Base-by-base conservation (phyloP, 2,888 invertebrate species). In the Agonopterix subpropinquella region DNA sequence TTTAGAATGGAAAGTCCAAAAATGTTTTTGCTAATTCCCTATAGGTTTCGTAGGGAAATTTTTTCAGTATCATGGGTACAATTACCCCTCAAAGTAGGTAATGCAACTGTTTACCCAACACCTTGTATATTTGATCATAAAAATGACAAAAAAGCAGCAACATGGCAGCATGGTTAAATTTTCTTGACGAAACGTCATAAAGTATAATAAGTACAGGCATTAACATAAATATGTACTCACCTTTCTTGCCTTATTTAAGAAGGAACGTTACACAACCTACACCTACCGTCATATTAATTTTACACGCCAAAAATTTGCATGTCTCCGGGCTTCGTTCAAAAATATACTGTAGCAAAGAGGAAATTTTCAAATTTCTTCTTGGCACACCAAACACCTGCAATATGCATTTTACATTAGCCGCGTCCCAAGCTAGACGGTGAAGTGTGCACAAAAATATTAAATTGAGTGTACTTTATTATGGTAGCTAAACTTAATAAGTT, bases 351-450 rank as follows among this genome's bases (percentile, higher is more conserved):
- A 43, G 41, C 45, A 37, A 42, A 46, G 52, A 53, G 56, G 55
- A 55, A 62, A 61, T 61, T 62, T 63, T 61, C 52, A 65, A 66
- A 66, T 66, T 67, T 65, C 65, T 67, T 67, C 65, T 66, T 68
- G 69, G 70, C 68, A 58, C 58, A 51, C 51, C 47, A 43, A 42
- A 57, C 67, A 70, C 70, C 73, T 74, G 77, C 79, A 77, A 60
- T 72, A 77, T 80, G 77, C 77, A 81, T 80, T 74, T 77, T 78
- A 62, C 73, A 80, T 75, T 59, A 73, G 66, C 56, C 56, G 47
- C 52, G 56, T 57, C 56, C 48, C 57, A 59, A 48, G 57, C 52
- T 53, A 49, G 50, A 39, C 28, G 44, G 42, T 35, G 48, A 49
- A 44, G 43, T 49, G 49, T 47, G 49, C 45, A 45, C 43, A 18